Conservation (phyloP, 1,140 invertebrate genomes). For the Drosophila fuyamai region DNA sequence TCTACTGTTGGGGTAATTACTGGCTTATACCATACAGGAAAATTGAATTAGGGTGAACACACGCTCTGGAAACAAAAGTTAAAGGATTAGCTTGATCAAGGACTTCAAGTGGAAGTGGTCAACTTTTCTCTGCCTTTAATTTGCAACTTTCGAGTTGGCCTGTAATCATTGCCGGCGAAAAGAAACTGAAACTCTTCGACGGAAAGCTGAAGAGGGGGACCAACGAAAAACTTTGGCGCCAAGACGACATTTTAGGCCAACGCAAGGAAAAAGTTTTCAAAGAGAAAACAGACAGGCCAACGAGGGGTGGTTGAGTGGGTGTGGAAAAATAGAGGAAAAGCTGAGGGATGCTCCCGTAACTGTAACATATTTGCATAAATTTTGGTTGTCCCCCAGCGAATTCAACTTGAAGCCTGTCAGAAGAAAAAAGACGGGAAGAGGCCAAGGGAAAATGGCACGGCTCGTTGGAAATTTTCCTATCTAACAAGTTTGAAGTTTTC, state of each 20-base stretch:
- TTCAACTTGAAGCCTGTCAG: slow-evolving; percentile 63
- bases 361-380: slow-evolving; percentile 75
- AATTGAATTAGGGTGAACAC: slow-evolving; percentile 30
- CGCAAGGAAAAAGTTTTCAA: slow-evolving; percentile 51
- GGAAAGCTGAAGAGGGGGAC: slow-evolving; percentile 4
- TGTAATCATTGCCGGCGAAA: slow-evolving; percentile 65
- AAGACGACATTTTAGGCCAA: slow-evolving; percentile 65
- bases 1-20: slow-evolving; percentile 22
- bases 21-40: background rate
- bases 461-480: slow-evolving; percentile 36
- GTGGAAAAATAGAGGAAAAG: slow-evolving; percentile 19
- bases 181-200: slow-evolving; percentile 26
- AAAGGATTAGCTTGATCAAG: slow-evolving; percentile 36
- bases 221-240: slow-evolving; percentile 62
- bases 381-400: slow-evolving; percentile 36
- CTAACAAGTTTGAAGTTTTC: slow-evolving; percentile 58
- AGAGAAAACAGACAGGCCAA: slow-evolving; percentile 31
- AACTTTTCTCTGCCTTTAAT: slow-evolving; percentile 52
- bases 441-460: slow-evolving; percentile 20
- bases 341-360: slow-evolving; percentile 25
- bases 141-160: slow-evolving; percentile 64
- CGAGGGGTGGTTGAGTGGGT: background rate
- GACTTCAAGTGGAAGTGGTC: slow-evolving; percentile 13
- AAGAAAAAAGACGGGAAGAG: slow-evolving; percentile 3
- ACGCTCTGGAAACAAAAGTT: background rate